Evolutionary conservation across 2,113 vertebrate genomes (phyloP).

Genomic region (Cervus canadensis): DNA sequence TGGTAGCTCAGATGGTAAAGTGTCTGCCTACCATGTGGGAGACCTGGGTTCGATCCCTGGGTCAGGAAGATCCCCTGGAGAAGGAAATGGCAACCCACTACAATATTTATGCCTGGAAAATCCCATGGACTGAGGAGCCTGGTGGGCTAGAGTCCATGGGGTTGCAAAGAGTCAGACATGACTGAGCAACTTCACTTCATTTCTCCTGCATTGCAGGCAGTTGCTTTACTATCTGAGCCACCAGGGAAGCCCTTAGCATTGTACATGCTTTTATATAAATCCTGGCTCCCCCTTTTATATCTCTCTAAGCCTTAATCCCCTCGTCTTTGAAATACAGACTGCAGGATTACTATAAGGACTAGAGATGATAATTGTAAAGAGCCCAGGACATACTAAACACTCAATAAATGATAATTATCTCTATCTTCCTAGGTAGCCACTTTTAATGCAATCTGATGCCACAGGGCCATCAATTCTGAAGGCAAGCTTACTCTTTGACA

Average conservation of each 20-base stretch:
- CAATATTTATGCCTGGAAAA: too few relatives aligned
- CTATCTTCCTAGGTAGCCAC: background rate
- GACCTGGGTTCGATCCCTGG: too few relatives aligned
- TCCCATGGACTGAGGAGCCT: too few relatives aligned
- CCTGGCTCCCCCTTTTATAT: background rate
- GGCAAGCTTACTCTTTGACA: background rate
- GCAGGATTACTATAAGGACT: background rate
- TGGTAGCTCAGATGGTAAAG: too few relatives aligned
- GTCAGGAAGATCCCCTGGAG: too few relatives aligned
- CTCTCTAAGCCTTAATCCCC: background rate
- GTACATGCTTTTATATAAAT: background rate
- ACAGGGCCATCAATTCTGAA: background rate
- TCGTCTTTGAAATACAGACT: background rate
- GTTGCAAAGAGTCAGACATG: too few relatives aligned
- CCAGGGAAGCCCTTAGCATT: background rate
- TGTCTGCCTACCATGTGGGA: too few relatives aligned
- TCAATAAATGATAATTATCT: background rate
- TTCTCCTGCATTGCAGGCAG: background rate
- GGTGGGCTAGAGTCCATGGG: too few relatives aligned
- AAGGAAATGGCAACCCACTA: too few relatives aligned
- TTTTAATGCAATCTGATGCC: background rate
- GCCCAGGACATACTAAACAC: background rate
- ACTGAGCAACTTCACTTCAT: too few relatives aligned
- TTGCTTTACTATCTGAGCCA: background rate
- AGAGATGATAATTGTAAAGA: background rate